phyloP scores from a whole-genome alignment of 2,888 invertebrate genomes.

The Urechis unicinctus region DNA sequence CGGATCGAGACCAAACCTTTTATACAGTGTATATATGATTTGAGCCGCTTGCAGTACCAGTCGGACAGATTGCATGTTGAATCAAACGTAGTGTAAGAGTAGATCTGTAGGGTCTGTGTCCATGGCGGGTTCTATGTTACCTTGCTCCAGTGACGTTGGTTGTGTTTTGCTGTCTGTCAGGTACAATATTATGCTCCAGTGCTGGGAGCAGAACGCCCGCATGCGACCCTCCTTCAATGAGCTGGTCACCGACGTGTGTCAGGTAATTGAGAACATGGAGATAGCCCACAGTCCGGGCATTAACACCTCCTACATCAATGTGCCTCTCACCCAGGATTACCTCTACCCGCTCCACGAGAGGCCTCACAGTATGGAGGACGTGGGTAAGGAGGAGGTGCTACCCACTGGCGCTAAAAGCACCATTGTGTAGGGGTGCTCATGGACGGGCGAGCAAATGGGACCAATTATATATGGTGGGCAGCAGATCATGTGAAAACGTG shows the following conservation, averaged over 20 bases:
- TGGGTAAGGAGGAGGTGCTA: not conserved
- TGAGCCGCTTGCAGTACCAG: too few species aligned
- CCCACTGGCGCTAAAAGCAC: too few species aligned
- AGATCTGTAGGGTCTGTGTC: not conserved
- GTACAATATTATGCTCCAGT: constrained; percentile 18
- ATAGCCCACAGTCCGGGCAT: not conserved
- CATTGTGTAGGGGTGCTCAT: too few species aligned
- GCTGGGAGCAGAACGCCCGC: constrained; percentile 18
- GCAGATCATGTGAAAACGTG: too few species aligned
- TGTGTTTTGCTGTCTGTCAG: constrained; percentile 6
- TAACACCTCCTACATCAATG: not conserved
- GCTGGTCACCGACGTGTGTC: constrained; percentile 11
- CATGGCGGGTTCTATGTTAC: not conserved
- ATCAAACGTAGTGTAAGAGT: not conserved
- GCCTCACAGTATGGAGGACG: constrained; percentile 1
- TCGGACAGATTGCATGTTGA: too few species aligned
- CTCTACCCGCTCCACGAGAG: not conserved
- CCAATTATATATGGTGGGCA: too few species aligned
- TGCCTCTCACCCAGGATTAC: not conserved
- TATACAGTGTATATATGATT: too few species aligned
- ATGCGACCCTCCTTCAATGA: constrained; percentile 18
- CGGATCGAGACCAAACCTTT: too few species aligned
- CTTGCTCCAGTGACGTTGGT: not conserved
- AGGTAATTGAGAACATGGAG: constrained; percentile 13
- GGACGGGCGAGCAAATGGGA: too few species aligned